Evolutionary conservation across 2,113 vertebrate genomes (phyloP).

Genomic region (Neofelis nebulosa): DNA sequence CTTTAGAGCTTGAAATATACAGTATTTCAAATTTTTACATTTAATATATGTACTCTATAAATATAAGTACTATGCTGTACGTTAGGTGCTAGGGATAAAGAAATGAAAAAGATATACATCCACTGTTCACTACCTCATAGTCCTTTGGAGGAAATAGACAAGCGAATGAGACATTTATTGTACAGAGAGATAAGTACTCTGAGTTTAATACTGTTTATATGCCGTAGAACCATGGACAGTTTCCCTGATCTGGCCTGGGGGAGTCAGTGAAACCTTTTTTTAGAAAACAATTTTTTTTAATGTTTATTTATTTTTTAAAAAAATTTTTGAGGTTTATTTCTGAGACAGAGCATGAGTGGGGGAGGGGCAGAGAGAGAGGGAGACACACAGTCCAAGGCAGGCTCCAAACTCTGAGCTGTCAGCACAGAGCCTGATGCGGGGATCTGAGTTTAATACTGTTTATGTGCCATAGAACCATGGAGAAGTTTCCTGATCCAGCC

Average conservation of each 20-base stretch:
- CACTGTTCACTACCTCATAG: neutral
- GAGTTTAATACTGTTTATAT: neutral
- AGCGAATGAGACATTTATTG: neutral
- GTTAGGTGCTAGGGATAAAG: neutral
- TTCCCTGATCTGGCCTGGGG: neutral
- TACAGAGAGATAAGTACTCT: neutral
- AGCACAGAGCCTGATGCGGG: no score
- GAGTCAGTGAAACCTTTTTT: neutral
- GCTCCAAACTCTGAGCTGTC: no score
- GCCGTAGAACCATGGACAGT: neutral
- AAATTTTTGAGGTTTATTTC: no score
- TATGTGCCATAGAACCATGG: neutral
- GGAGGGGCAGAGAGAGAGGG: no score
- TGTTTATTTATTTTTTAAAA: no score
- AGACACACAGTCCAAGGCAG: no score
- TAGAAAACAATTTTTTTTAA: no score
- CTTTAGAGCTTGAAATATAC: neutral
- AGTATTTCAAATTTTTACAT: conserved; percentile 33
- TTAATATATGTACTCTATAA: neutral
- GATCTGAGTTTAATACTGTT: neutral
- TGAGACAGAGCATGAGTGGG: no score
- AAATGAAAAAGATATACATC: neutral
- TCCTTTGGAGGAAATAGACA: neutral
- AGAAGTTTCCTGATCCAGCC: neutral
- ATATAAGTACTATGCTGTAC: neutral